phyloP scores from a whole-genome alignment of 2,888 invertebrate genomes.

The Meta bourneti region DNA sequence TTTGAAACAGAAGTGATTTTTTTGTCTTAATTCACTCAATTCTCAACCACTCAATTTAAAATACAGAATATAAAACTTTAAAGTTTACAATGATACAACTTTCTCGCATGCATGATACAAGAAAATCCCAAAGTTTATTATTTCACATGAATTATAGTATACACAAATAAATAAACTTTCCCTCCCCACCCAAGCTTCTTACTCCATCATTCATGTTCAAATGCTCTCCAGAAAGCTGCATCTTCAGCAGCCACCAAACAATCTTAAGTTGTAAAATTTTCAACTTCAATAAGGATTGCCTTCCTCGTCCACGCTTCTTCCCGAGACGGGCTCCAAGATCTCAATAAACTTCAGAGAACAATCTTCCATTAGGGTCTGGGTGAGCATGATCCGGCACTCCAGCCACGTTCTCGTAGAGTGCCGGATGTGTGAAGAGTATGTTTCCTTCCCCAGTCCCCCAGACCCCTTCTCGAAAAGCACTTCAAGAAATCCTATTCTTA shows the following conservation, averaged over 20 bases:
- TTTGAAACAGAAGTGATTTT: too few species aligned
- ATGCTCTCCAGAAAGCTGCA: not conserved
- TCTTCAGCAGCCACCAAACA: not conserved
- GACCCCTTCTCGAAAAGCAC: not conserved
- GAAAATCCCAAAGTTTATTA: too few species aligned
- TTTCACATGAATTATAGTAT: too few species aligned
- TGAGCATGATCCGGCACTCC: not conserved
- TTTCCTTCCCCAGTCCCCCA: not conserved
- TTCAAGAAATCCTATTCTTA: slow-evolving; percentile 28
- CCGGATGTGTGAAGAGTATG: not conserved
- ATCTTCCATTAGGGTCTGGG: not conserved
- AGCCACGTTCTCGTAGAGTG: not conserved
- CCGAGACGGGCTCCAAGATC: not conserved
- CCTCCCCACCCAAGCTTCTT: not conserved
- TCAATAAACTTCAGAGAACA: not conserved
- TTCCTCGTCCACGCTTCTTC: not conserved
- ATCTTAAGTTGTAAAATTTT: not conserved
- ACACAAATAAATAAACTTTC: not conserved
- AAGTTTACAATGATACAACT: too few species aligned
- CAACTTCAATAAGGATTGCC: not conserved
- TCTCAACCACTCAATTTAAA: too few species aligned
- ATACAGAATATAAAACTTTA: too few species aligned
- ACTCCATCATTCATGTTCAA: not conserved
- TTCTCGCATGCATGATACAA: too few species aligned
- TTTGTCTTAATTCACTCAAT: too few species aligned